Base-by-base conservation (phyloP, 2,797 vertebrate species). In the Champsocephalus gunnari region DNA sequence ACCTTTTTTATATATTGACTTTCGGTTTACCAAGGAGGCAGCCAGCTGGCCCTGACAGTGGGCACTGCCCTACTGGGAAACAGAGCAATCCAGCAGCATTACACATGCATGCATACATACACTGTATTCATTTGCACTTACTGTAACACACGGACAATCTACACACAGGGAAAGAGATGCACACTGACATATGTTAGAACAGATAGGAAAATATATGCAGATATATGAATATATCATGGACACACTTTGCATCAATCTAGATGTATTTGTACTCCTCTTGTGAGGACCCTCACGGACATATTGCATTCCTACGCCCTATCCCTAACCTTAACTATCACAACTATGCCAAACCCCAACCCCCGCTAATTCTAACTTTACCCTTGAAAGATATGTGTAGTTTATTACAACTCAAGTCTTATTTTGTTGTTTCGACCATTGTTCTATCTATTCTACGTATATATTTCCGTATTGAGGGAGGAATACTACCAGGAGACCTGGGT, bases 1-100 rank as follows among this genome's bases (percentile, higher is more conserved):
- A 91, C 91, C 89, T 90, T 91, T 89, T 38, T 64, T 77, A 50
- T 88, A 86, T 89, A 90, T 90, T 88, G 81, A 87, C 76, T 80
- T 79, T 68, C 63, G 60, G 81, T 73, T 71, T 77, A 85, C 83
- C 83, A 80, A 56, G 61, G 58, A 71, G 57, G 72, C 83, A 74
- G 88, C 89, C 87, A 86, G 84, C 88, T 92, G 91, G 90, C 90
- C 69, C 28, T 8, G 70, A 54, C 65, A 10, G 32, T 19, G 70
- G 87, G 83, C 82, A 51, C 81, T 77, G 82, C 80, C 90, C 87
- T 90, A 87, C 82, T 89, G 90, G 85, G 89, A 90, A 89, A 87
- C n/a, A 45, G 71, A 77, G 73, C 73, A 57, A 80, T 66, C 80
- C 80, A 73, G 86, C 76, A 66, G 73, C 63, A 17, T 71, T 80